These are phyloP conservation scores for Boloria euphrosyne DNA, from an alignment of 2,888 invertebrate genomes.

Conservation along the genomic window DNA sequence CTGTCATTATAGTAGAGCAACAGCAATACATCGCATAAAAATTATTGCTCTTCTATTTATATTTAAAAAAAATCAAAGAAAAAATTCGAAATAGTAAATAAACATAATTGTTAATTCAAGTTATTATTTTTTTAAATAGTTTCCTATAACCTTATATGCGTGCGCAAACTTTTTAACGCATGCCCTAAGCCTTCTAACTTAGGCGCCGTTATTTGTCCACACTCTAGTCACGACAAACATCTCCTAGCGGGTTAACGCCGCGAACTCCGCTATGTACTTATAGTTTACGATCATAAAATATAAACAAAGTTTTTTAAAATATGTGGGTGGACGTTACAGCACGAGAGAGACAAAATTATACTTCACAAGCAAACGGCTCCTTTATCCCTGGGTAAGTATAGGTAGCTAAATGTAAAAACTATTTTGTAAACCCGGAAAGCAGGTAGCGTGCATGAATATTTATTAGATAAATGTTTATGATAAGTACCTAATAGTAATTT, in stretches of 20 bases:
- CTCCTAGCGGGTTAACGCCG: slow-evolving; percentile 61
- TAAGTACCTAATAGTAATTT: slow-evolving; percentile 10
- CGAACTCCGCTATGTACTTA: slow-evolving; percentile 42
- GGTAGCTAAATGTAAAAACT: slow-evolving; percentile 11
- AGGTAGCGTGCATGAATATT: slow-evolving; percentile 31
- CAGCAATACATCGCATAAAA: background rate
- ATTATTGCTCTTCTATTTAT: too few relatives aligned
- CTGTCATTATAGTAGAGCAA: slow-evolving; percentile 2
- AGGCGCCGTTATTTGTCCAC: slow-evolving; percentile 37
- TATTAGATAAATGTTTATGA: slow-evolving; percentile 29
- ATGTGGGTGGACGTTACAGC: slow-evolving; percentile 84
- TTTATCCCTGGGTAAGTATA: slow-evolving; percentile 86
- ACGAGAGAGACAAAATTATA: slow-evolving; percentile 83
- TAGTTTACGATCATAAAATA: slow-evolving; percentile 44
- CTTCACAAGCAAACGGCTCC: slow-evolving; percentile 82
- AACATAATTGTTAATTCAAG: background rate
- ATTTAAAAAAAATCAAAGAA: too few relatives aligned
- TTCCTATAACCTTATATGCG: slow-evolving; percentile 36
- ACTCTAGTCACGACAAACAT: slow-evolving; percentile 60
- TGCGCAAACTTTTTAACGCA: slow-evolving; percentile 43
- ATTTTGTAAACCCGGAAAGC: slow-evolving; percentile 10
- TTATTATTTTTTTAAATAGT: background rate
- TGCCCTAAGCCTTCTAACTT: slow-evolving; percentile 32
- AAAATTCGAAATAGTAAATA: background rate
- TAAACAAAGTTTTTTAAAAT: slow-evolving; percentile 52